These are phyloP conservation scores for Megalops atlanticus DNA, from an alignment of 2,113 vertebrate genomes.

Conservation along the genomic window DNA sequence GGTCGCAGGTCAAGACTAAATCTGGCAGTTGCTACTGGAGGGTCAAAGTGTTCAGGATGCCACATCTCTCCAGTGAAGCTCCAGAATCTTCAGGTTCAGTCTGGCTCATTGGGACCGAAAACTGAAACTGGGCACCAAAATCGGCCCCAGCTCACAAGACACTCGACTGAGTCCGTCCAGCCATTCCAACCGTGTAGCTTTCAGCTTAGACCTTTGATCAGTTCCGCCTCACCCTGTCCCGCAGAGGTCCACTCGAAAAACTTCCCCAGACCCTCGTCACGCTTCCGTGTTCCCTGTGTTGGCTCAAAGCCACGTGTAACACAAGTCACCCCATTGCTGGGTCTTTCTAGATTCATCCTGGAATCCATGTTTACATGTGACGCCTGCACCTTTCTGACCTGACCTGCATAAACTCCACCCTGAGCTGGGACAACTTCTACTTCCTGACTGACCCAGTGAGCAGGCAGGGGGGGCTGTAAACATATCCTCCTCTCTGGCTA, in stretches of 20 bases:
- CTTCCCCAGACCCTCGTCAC: conserved; percentile 22
- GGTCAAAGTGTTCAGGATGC: background rate
- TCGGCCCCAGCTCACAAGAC: background rate
- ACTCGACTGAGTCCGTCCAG: background rate
- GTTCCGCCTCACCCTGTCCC: background rate
- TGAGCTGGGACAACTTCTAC: conserved; percentile 50
- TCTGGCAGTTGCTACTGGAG: background rate
- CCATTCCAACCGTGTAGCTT: background rate
- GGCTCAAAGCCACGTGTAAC: background rate
- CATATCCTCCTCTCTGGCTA: conserved; percentile 40
- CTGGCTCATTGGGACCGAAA: background rate
- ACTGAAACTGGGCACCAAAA: background rate
- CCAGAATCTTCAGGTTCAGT: background rate
- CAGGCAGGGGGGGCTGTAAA: conserved; percentile 38
- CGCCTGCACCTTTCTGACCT: conserved; percentile 27
- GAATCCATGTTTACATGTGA: background rate
- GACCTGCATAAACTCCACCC: conserved; percentile 43
- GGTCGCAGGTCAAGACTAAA: background rate
- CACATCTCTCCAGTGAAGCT: background rate
- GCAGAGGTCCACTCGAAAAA: background rate
- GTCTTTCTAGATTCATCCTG: background rate
- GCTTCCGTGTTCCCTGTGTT: conserved; percentile 9
- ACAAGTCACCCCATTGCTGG: background rate
- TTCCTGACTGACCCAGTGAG: conserved; percentile 25
- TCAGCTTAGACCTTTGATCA: background rate